Evolutionary conservation across 2,888 invertebrate genomes (phyloP), one percentile per base, ranked within the genome.

Genomic region (Harpagoxenus sublaevis): DNA sequence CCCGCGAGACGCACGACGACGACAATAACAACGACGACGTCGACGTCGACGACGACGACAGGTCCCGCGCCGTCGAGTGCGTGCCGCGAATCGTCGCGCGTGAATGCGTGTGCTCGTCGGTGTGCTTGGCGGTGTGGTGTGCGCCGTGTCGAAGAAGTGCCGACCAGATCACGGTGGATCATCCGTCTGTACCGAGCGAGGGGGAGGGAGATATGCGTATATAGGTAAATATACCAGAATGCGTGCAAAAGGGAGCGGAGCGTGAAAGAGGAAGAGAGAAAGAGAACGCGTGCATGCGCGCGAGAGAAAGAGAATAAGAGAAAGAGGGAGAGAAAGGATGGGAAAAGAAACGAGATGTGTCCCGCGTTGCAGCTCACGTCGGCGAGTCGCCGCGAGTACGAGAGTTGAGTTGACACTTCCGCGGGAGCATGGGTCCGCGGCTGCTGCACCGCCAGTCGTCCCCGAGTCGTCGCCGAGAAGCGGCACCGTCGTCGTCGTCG

Each of bases 381-480:
- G 42, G 15, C 68, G 42, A 60, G 75, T 75, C 81, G 81, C 85
- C 84, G 87, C 77, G 75, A 66, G 71, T 65, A 81, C 89, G 68
- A 82, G 86, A 91, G 90, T 91, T 89, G 84, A 91, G 90, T 91
- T 89, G 89, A 91, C 89, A 89, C 85, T 89, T 84, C 83, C 78
- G 39, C 28, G 57, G n/a, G 71, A 88, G 87, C 83, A 90, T 90
- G 90, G 90, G 83, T 84, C 86, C 66, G 73, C 87, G 89, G 68
- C 77, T 84, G 48, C 83, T 63, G 73, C 83, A 31, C 77, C 83
- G 42, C 53, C 68, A n/a, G 86, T 89, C 89, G 77, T 42, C 81
- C 77, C 84, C 87, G 39, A 77, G 28, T 15, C 31, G 18, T 15
- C 39, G 31, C 48, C 63, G 79, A 75, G 63, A 53, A 88, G 71